These are phyloP conservation scores for Cephonodes hylas DNA, from an alignment of 2,888 invertebrate species.

Conservation along the genomic window DNA sequence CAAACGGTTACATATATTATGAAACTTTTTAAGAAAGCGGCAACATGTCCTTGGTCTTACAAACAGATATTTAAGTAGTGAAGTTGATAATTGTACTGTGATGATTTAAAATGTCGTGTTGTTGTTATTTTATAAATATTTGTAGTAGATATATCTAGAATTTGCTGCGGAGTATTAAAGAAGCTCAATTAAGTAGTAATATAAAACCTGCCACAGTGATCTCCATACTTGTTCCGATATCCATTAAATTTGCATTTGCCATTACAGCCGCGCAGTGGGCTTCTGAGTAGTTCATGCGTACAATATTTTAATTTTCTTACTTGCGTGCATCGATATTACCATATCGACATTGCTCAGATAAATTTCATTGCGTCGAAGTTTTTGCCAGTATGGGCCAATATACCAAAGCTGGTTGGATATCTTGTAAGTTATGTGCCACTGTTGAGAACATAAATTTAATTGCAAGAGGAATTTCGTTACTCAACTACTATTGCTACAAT, in stretches of 20 bases:
- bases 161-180: not conserved
- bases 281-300: not conserved
- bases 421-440: too few species aligned
- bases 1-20: not conserved
- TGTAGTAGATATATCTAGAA: not conserved
- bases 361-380: not conserved
- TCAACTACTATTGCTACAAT: too few species aligned
- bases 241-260: conserved; percentile 2
- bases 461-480: too few species aligned
- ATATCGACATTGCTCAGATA: not conserved
- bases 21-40: not conserved
- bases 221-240: not conserved
- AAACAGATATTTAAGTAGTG: not conserved
- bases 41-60: not conserved
- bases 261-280: not conserved
- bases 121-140: not conserved
- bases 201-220: not conserved
- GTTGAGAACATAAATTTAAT: too few species aligned
- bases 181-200: too few species aligned
- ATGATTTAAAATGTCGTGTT: not conserved
- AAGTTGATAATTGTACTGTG: not conserved
- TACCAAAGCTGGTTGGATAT: too few species aligned
- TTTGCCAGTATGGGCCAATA: too few species aligned
- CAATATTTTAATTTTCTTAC: not conserved
- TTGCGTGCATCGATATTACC: not conserved